Evolutionary conservation across 2,113 vertebrate species (phyloP).

Genomic region (Nothobranchius kuhntae): DNA sequence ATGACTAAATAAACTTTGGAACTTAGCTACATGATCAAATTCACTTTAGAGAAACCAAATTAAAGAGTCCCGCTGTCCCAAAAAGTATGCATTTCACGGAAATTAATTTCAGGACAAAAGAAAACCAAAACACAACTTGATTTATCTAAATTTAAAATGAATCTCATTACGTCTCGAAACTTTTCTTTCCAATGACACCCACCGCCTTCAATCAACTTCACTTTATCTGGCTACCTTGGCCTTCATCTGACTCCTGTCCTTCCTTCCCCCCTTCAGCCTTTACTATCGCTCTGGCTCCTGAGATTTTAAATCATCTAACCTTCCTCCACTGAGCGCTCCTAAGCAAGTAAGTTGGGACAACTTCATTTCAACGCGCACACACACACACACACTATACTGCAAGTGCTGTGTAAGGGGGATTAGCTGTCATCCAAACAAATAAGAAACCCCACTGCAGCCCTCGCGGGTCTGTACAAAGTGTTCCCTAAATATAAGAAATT

Average conservation of each 20-base stretch:
- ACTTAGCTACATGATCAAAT: too few relatives aligned
- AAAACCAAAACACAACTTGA: not conserved
- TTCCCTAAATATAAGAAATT: slow-evolving; percentile 13
- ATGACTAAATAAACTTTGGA: too few relatives aligned
- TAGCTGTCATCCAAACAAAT: slow-evolving; percentile 45
- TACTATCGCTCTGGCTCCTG: slow-evolving; percentile 42
- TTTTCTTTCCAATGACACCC: not conserved
- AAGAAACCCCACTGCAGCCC: slow-evolving; percentile 14
- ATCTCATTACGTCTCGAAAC: slow-evolving; percentile 15
- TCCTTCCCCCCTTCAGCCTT: slow-evolving; percentile 41
- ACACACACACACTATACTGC: slow-evolving; percentile 8
- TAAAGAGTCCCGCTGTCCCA: too few relatives aligned
- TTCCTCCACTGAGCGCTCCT: slow-evolving; percentile 65
- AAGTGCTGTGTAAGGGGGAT: slow-evolving; percentile 44
- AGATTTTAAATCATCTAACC: slow-evolving; percentile 59
- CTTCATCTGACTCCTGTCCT: slow-evolving; percentile 61
- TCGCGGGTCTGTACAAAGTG: not conserved
- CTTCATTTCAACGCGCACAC: slow-evolving; percentile 25
- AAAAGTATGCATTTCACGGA: too few relatives aligned
- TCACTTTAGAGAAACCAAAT: too few relatives aligned
- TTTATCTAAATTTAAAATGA: not conserved
- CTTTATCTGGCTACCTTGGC: slow-evolving; percentile 58
- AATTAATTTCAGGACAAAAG: too few relatives aligned
- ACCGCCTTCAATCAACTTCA: slow-evolving; percentile 9
- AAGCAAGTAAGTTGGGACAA: slow-evolving; percentile 62